These are phyloP conservation scores for Leptocoma aspasia DNA, from an alignment of 2,113 vertebrate species.

Conservation along the genomic window DNA sequence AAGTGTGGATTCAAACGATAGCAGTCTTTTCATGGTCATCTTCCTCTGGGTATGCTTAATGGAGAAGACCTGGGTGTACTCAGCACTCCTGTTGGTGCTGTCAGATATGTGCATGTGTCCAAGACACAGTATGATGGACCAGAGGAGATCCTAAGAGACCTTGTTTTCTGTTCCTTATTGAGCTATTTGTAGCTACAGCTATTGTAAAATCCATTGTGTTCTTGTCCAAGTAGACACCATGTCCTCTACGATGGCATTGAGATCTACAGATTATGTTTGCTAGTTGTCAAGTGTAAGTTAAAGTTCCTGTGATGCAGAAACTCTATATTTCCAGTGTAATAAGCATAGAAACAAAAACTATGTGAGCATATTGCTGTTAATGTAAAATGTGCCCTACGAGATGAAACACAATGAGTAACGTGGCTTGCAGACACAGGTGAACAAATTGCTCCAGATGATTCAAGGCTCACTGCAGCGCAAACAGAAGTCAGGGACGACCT, in stretches of 20 bases:
- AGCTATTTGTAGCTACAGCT: neutral
- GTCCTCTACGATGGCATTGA: neutral
- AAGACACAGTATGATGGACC: neutral
- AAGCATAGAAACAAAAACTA: neutral
- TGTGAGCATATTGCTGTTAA: neutral
- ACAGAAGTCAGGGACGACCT: slow-evolving; percentile 54
- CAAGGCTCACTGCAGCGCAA: slow-evolving; percentile 64
- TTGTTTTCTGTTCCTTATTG: neutral
- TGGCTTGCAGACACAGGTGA: slow-evolving; percentile 70
- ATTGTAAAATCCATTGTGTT: neutral
- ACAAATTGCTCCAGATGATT: slow-evolving; percentile 59
- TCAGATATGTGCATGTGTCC: rapidly evolving
- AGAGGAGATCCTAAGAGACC: neutral
- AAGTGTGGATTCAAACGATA: neutral
- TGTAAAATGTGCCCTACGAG: neutral
- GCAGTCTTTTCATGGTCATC: neutral
- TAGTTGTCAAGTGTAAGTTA: neutral
- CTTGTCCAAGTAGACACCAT: neutral
- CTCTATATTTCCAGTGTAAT: neutral
- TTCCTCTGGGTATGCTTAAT: neutral
- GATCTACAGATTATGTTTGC: neutral
- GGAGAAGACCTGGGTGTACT: neutral
- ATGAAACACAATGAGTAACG: neutral
- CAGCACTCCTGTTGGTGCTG: neutral
- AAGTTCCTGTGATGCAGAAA: neutral